Percentiles rank a stretch among this genome's conserved stretches.
Evolutionary conservation across 2,113 vertebrate genomes (phyloP).

Genomic region (Motacilla tschutschensis): DNA sequence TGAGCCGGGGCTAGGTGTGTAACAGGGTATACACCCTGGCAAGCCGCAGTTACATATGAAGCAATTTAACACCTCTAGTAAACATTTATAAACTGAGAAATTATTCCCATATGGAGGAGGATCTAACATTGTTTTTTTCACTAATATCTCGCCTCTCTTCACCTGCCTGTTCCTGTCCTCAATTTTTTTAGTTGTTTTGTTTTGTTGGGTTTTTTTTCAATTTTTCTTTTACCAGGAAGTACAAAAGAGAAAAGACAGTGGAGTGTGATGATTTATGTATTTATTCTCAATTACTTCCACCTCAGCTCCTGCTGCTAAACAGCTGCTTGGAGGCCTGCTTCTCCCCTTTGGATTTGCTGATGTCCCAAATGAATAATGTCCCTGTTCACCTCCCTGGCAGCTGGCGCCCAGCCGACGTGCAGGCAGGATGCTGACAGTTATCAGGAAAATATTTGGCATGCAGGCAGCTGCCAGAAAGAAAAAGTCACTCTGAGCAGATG

Average conservation of each 20-base stretch:
- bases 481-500: conserved; percentile 44
- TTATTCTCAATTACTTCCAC: conserved; percentile 16
- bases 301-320: conserved; percentile 53
- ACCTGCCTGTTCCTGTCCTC: background rate
- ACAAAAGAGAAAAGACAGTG: background rate
- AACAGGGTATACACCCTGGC: background rate
- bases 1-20: background rate
- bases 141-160: background rate
- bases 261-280: background rate
- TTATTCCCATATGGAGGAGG: background rate
- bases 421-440: conserved; percentile 56
- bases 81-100: background rate
- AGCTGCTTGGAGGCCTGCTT: conserved; percentile 61
- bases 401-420: conserved; percentile 34
- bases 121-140: background rate
- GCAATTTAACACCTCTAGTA: background rate
- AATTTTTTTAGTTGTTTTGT: background rate
- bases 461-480: conserved; percentile 62
- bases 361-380: conserved; percentile 71
- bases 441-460: conserved; percentile 48
- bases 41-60: background rate
- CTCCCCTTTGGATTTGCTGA: conserved; percentile 62
- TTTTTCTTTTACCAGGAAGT: background rate
- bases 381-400: conserved; percentile 51
- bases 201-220: background rate